Percentiles rank a stretch among this genome's conserved stretches.
phyloP scores from a whole-genome alignment of 2,888 invertebrate genomes.

The Nycteola revayana region DNA sequence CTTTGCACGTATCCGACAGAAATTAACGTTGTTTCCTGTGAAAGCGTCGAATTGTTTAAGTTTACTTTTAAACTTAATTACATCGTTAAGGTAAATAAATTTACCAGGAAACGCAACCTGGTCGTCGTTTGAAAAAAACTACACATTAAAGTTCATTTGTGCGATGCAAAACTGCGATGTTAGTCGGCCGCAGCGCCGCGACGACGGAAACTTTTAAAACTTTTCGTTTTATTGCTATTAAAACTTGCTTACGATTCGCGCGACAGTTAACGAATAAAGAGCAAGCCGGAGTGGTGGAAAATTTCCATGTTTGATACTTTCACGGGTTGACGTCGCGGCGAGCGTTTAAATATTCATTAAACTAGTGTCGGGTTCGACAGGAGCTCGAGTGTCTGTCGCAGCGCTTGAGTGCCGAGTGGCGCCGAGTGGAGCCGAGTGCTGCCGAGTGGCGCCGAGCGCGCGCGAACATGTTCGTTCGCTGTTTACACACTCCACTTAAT shows the following conservation, averaged over 20 bases:
- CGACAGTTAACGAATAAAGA: slow-evolving; percentile 34
- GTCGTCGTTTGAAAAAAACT: slow-evolving; percentile 4
- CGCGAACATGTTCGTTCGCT: slow-evolving; percentile 15
- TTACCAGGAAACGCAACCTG: slow-evolving; percentile 6
- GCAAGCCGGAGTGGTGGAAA: slow-evolving; percentile 24
- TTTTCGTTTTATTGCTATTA: slow-evolving; percentile 37
- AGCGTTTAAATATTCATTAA: slow-evolving; percentile 41
- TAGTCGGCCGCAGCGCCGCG: no score
- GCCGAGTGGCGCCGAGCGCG: slow-evolving; percentile 9
- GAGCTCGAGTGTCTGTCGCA: slow-evolving; percentile 17
- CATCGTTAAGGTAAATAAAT: slow-evolving; percentile 19
- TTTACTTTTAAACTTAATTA: slow-evolving; percentile 18
- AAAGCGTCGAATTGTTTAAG: slow-evolving; percentile 13
- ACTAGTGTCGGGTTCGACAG: slow-evolving; percentile 24
- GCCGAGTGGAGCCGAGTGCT: slow-evolving; percentile 6
- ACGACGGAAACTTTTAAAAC: slow-evolving; percentile 14
- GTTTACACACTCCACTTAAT: slow-evolving; percentile 30
- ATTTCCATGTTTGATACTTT: slow-evolving; percentile 14
- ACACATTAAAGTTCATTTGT: slow-evolving; percentile 8
- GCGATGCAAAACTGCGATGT: not conserved
- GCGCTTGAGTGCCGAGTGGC: slow-evolving; percentile 8
- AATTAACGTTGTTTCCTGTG: slow-evolving; percentile 1
- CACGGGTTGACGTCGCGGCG: slow-evolving; percentile 29
- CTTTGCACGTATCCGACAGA: no score
- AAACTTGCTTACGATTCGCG: slow-evolving; percentile 35